phyloP scores from a whole-genome alignment of 2,888 invertebrate species.

The Halocaridina rubra region DNA sequence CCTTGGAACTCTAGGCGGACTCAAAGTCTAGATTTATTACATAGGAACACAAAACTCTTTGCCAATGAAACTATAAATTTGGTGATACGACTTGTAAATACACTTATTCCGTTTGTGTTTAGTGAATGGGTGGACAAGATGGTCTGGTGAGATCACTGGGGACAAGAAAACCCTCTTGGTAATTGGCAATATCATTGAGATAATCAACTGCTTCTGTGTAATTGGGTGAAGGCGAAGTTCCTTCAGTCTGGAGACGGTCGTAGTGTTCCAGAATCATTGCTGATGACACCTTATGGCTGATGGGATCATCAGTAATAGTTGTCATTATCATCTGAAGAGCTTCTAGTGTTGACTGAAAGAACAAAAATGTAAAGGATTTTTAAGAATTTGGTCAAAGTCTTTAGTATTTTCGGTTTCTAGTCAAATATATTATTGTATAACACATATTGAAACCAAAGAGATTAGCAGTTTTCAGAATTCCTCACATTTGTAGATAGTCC shows the following conservation, averaged over 20 bases:
- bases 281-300: constrained; percentile 31
- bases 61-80: too few species aligned
- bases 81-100: too few species aligned
- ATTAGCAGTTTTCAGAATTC: too few species aligned
- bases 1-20: too few species aligned
- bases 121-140: constrained; percentile 51
- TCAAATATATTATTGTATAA: too few species aligned
- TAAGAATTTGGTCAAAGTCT: too few species aligned
- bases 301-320: constrained; percentile 45
- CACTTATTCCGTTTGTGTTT: too few species aligned
- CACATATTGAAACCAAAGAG: too few species aligned
- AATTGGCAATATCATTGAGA: constrained; percentile 54
- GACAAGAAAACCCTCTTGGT: constrained; percentile 43
- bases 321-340: constrained; percentile 56
- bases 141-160: constrained; percentile 55
- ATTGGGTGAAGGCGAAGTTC: constrained; percentile 24
- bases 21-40: too few species aligned
- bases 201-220: constrained; percentile 45
- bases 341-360: constrained; percentile 28
- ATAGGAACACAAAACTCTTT: too few species aligned
- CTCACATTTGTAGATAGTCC: constrained; percentile 36
- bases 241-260: constrained; percentile 37
- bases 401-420: too few species aligned
- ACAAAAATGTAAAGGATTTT: too few species aligned
- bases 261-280: constrained; percentile 40